A percentile compares a stretch with the other conserved stretches of the same genome.
phyloP scores from a whole-genome alignment of 2,113 vertebrate genomes.

The Tauraco erythrolophus region DNA sequence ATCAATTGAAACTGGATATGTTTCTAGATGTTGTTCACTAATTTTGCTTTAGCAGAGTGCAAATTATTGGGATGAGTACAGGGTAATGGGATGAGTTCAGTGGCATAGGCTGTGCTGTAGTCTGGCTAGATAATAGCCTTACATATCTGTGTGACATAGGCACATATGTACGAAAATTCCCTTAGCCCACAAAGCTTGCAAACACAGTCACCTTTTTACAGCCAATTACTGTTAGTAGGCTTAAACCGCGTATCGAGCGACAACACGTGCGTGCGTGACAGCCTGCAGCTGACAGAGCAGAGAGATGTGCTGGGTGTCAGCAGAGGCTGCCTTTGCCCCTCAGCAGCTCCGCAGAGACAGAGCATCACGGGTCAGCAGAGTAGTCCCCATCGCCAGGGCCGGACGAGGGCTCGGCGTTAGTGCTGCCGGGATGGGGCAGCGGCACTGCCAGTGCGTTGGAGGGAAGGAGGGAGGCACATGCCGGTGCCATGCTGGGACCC shows the following conservation, averaged over 20 bases:
- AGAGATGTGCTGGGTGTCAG: not conserved
- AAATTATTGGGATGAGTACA: not conserved
- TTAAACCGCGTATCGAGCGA: rapidly evolving
- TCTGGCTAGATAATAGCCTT: no score
- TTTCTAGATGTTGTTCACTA: not conserved
- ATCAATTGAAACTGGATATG: not conserved
- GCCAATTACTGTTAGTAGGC: not conserved
- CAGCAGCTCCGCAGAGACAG: not conserved
- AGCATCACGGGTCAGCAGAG: not conserved
- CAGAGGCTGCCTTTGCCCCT: not conserved
- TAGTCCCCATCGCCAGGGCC: not conserved
- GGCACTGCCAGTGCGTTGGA: not conserved
- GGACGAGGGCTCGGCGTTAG: not conserved
- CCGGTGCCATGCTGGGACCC: not conserved
- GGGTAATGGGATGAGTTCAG: not conserved
- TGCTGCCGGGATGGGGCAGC: not conserved
- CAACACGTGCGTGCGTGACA: not conserved
- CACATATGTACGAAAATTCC: not conserved
- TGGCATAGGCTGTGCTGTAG: not conserved
- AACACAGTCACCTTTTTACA: not conserved
- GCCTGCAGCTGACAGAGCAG: not conserved
- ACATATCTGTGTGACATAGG: no score
- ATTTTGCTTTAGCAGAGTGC: not conserved
- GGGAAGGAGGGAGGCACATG: not conserved
- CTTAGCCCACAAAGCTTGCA: not conserved